phyloP scores from a whole-genome alignment of 1,140 invertebrate species.

The Eurosta solidaginis region DNA sequence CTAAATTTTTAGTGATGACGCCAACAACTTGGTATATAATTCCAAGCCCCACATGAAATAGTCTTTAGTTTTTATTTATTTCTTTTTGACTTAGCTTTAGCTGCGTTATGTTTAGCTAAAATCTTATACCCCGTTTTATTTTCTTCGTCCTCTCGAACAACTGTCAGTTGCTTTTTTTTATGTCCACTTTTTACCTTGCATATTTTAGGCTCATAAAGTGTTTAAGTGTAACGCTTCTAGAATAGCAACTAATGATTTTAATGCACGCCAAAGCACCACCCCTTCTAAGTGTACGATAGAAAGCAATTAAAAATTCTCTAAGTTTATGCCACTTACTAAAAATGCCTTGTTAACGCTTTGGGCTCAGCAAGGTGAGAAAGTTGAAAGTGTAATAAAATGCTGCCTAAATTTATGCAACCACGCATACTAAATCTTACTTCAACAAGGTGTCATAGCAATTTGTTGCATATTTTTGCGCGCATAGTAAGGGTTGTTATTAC shows the following conservation, averaged over 20 bases:
- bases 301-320: slow-evolving; percentile 24
- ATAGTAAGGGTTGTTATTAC: too few species aligned
- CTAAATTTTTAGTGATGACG: too few species aligned
- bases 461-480: too few species aligned
- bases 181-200: neutral
- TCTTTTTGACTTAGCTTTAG: neutral
- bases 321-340: neutral
- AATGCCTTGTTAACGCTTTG: neutral
- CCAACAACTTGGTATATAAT: too few species aligned
- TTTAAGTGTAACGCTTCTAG: neutral
- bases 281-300: neutral
- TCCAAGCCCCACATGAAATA: too few species aligned
- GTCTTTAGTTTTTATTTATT: too few species aligned
- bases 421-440: neutral
- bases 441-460: neutral
- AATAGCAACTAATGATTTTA: slow-evolving; percentile 7
- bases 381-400: slow-evolving; percentile 15
- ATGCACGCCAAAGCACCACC: neutral
- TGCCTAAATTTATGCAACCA: slow-evolving; percentile 23
- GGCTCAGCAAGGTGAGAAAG: neutral
- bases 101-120: neutral
- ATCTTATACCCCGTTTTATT: too few species aligned
- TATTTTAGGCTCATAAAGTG: neutral
- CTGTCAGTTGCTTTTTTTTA: slow-evolving; percentile 6
- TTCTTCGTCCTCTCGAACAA: neutral